Evolutionary conservation across 1,140 invertebrate genomes (phyloP).

Genomic region (Palaemon carinicauda): DNA sequence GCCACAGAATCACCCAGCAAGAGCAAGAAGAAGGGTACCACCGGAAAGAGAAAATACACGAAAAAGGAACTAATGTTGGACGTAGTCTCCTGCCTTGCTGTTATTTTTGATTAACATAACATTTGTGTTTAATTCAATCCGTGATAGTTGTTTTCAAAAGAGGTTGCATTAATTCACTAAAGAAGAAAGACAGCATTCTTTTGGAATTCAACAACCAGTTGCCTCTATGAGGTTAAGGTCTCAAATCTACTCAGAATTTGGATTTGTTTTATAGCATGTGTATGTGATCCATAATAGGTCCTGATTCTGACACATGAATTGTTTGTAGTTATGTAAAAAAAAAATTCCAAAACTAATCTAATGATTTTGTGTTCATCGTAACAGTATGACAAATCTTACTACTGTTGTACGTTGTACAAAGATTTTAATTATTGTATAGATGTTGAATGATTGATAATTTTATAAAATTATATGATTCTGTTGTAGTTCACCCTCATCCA

Average conservation of each 20-base stretch:
- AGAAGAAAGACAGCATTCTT: too few species aligned
- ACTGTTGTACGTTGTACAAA: slow-evolving; percentile 3
- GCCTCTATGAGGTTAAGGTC: too few species aligned
- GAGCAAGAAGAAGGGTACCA: slow-evolving; percentile 32
- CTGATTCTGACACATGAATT: too few species aligned
- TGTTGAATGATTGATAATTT: slow-evolving; percentile 19
- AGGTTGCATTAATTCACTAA: background rate
- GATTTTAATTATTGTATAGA: background rate
- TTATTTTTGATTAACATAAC: slow-evolving; percentile 24
- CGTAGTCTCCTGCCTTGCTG: slow-evolving; percentile 31
- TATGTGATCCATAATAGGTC: too few species aligned
- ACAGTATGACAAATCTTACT: background rate
- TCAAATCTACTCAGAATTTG: too few species aligned
- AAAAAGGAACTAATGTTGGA: slow-evolving; percentile 46
- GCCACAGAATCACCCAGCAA: background rate
- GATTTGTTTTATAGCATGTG: too few species aligned
- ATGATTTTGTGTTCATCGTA: background rate
- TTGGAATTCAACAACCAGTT: too few species aligned
- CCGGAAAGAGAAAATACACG: slow-evolving; percentile 44
- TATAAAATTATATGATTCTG: background rate
- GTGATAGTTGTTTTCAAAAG: background rate
- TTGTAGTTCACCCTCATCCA: background rate
- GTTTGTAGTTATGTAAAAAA: too few species aligned
- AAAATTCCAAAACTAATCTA: too few species aligned
- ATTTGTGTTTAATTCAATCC: background rate